phyloP scores from a whole-genome alignment of 2,888 invertebrate species.

The Xestia rhomboidea region DNA sequence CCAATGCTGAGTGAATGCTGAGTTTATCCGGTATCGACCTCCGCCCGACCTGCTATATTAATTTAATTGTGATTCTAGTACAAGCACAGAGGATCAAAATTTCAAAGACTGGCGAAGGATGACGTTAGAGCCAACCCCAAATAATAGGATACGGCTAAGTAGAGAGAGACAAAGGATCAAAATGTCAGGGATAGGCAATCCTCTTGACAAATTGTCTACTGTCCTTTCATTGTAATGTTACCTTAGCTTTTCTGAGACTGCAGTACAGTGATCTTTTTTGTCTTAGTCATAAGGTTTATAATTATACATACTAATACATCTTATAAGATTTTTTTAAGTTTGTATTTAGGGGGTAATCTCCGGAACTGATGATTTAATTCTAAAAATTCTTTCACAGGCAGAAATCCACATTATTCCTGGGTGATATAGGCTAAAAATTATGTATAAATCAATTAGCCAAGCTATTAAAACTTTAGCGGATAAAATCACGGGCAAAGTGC shows the following conservation, averaged over 20 bases:
- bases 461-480: too few species aligned
- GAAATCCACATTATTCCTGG: too few species aligned
- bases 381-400: too few species aligned
- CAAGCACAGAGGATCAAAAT: not conserved
- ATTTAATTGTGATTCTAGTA: not conserved
- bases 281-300: not conserved
- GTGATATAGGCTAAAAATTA: too few species aligned
- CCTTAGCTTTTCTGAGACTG: not conserved
- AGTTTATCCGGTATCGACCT: not conserved
- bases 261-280: not conserved
- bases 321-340: too few species aligned
- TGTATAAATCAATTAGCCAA: too few species aligned
- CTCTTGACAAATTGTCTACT: not conserved
- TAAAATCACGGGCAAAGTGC: too few species aligned
- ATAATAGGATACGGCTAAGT: not conserved
- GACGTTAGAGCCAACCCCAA: not conserved
- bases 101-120: not conserved
- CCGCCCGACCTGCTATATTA: not conserved
- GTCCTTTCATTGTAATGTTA: not conserved
- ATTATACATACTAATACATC: too few species aligned
- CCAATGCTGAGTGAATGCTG: not conserved
- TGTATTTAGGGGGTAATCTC: too few species aligned
- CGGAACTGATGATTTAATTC: too few species aligned
- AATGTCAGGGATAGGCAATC: not conserved
- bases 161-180: not conserved